These are phyloP conservation scores for Delphinapterus leucas DNA, from an alignment of 2,113 vertebrate species.

Conservation along the genomic window DNA sequence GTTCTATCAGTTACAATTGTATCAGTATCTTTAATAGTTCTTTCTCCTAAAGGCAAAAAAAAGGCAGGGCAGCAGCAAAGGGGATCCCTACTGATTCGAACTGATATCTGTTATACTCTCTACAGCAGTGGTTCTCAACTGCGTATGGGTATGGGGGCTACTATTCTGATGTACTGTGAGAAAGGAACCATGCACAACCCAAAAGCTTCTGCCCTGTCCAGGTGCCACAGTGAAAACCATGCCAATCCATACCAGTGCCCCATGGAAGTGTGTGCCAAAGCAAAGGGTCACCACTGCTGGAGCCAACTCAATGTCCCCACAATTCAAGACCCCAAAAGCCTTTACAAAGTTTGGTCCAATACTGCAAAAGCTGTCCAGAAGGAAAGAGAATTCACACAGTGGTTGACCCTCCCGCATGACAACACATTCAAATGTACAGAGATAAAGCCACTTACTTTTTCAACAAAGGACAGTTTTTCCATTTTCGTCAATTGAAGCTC, in stretches of 20 bases:
- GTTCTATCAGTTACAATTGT: neutral
- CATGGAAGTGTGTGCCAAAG: neutral
- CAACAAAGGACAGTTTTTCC: conserved; percentile 73
- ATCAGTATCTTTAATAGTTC: neutral
- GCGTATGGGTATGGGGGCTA: neutral
- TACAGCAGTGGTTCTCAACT: neutral
- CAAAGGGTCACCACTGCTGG: neutral
- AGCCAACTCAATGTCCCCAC: neutral
- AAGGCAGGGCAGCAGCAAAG: neutral
- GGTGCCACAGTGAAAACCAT: neutral
- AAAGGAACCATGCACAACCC: neutral
- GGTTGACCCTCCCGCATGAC: neutral
- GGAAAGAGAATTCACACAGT: neutral
- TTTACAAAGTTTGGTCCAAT: neutral
- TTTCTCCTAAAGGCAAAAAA: neutral
- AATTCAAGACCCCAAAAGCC: neutral
- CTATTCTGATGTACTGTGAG: neutral
- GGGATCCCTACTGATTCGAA: neutral
- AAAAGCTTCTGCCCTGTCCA: neutral
- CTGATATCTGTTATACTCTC: neutral
- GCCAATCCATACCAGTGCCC: neutral
- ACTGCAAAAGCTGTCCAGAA: neutral
- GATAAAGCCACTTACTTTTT: conserved; percentile 79
- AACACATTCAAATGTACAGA: neutral
- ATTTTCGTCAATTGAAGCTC: conserved; percentile 68